Base-by-base conservation (phyloP, 2,888 invertebrate species). In the Rhogogaster chlorosoma region DNA sequence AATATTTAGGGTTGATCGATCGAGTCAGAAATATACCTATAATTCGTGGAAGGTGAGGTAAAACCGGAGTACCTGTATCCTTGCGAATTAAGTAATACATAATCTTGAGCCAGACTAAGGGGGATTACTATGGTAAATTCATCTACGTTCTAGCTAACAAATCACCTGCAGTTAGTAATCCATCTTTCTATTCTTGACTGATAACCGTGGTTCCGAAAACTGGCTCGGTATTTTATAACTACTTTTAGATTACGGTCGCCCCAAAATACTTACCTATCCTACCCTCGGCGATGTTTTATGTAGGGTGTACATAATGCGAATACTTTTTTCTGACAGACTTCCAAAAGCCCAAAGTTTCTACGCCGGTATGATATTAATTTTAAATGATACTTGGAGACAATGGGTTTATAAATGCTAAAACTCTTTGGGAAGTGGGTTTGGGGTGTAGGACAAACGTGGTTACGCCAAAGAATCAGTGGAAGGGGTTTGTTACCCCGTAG, bases 1-100 rank as follows among this genome's bases (percentile, higher is more conserved):
- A 67, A 83, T 70, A 57, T 22, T 83, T 80, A 83, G 70, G 61
- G 67, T 45, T 83, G 83, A 83, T 70, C 70, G 67, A 83, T 83
- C 83, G 22, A 61, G 29, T 49, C 45, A 10, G 42, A 18, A 18
- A 26, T 12, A 42, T 80, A 61, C 49, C 80, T 36, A 22, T 80
- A 38, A 73, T 73, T 78, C n/a, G 15, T 22, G 57, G 32, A 15
- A 26, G 29, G 26, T 64, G 64, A 83, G 49, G 22, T 57, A 70
- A 22, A n/a, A 29, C 15, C 12, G 2, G 61, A 57, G 36, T 38
- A 36, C 57, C 36, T 22, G 57, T 61, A 29, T 75, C n/a, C 22
- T 61, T 36, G 9, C 57, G 61, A 61, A 18, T 53, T 77, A 12
- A 45, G 75, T 29, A 61, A 80, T 49, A 36, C 49, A 42, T 83